These are phyloP conservation scores for Sciurus carolinensis DNA, from an alignment of 2,797 vertebrate species.

Conservation along the genomic window DNA sequence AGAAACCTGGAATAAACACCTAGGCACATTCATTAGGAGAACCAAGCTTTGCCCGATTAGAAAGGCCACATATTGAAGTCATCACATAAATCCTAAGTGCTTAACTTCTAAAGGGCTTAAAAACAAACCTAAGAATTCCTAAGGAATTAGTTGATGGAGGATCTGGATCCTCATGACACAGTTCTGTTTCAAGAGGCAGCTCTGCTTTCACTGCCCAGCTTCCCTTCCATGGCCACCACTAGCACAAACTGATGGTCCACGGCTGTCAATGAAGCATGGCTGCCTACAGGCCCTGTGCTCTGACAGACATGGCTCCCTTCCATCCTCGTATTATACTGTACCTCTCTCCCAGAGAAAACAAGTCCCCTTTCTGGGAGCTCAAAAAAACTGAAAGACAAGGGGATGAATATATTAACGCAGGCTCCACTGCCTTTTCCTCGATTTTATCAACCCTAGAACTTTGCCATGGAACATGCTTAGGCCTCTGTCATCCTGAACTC, in stretches of 20 bases:
- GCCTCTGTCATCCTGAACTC: not conserved
- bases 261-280: not conserved
- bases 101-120: conserved; percentile 1
- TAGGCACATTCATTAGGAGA: not conserved
- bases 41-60: not conserved
- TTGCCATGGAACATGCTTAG: too few relatives aligned
- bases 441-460: not conserved
- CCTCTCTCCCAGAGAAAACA: not conserved
- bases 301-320: too few relatives aligned
- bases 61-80: not conserved
- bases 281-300: not conserved
- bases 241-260: not conserved
- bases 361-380: not conserved
- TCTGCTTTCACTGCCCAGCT: not conserved
- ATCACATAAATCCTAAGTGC: not conserved
- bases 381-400: not conserved
- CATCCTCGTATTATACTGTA: not conserved
- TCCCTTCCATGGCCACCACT: not conserved
- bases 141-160: not conserved
- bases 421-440: not conserved
- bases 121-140: not conserved
- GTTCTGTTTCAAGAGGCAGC: not conserved
- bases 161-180: not conserved
- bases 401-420: not conserved
- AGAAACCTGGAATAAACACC: not conserved